Base-by-base conservation (phyloP, 2,888 invertebrate species). In the Noctua pronuba region DNA sequence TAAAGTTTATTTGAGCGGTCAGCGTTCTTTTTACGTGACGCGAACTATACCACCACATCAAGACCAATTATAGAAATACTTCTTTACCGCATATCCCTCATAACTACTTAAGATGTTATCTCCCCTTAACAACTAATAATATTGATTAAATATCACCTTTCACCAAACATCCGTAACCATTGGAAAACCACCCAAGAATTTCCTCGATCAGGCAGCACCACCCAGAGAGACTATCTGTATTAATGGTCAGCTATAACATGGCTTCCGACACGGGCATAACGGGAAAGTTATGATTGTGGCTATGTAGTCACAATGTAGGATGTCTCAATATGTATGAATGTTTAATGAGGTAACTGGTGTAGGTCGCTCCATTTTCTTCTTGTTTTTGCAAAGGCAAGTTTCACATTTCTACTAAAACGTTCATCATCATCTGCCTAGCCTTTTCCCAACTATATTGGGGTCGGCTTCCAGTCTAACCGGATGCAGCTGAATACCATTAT, bases 171-270 rank as follows among this genome's bases (percentile, higher is more conserved):
- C 74, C 71, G 68, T 49, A 10, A 11, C 60, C 69, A 77, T 67
- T 84, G 84, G 82, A 84, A 49, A 82, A 78, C 73, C 7, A 70
- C 77, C 13, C 24, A 52, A 68, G 67, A 67, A 82, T 79, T 75
- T 77, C 62, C 67, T 52, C 41, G 52, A 79, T 84, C 46, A 58
- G 21, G 38, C 10, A 64, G 75, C 64, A 68, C 84, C 86, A 86
- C 86, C 86, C 86, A 86, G 77, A 35, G 69, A 65, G 77, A 41
- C 62, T 18, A 58, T 72, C 49, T 60, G 73, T 77, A 82, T 86
- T 80, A 84, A 86, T 77, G 69, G 28, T 10, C 55, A 65, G 52
- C 24, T 13, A 16, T 60, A 35, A 52, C 73, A n/a, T 44, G 49
- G 66, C 65, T 58, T 84, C 84, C 77, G 81, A 80, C 73, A 5